These are phyloP conservation scores for Umimayanthus chanpuru DNA, from an alignment of 92 coral and sea anemone genomes.

Conservation along the genomic window DNA sequence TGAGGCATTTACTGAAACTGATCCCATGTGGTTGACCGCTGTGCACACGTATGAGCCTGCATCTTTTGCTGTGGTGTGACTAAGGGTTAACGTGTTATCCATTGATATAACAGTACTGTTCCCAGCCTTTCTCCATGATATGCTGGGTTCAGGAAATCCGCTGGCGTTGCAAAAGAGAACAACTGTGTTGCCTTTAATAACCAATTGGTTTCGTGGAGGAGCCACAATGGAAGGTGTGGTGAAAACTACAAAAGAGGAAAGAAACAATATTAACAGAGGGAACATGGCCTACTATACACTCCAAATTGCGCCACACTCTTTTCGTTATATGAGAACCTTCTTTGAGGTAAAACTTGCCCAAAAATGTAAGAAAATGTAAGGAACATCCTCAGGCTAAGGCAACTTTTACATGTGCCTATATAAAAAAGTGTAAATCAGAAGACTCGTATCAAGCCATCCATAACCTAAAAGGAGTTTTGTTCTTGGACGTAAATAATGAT, in stretches of 20 bases:
- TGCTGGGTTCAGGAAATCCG: neutral
- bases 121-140: neutral
- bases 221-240: neutral
- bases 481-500: neutral
- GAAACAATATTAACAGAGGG: no score
- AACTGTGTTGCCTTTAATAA: neutral
- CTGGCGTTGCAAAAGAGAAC: neutral
- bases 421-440: no score
- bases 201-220: neutral
- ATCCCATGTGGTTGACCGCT: constrained; percentile 7
- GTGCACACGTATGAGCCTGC: neutral
- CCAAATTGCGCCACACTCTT: neutral
- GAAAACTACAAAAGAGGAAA: neutral
- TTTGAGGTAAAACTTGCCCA: no score
- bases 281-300: no score
- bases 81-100: neutral
- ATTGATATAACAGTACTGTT: neutral
- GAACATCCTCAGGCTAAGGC: no score
- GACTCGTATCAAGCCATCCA: no score
- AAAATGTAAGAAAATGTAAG: no score
- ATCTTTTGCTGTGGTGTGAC: neutral
- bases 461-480: neutral
- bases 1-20: neutral
- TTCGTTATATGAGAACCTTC: no score
- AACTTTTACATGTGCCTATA: no score